Base-by-base conservation (phyloP, 2,113 vertebrate genomes). In the Bufo bufo region DNA sequence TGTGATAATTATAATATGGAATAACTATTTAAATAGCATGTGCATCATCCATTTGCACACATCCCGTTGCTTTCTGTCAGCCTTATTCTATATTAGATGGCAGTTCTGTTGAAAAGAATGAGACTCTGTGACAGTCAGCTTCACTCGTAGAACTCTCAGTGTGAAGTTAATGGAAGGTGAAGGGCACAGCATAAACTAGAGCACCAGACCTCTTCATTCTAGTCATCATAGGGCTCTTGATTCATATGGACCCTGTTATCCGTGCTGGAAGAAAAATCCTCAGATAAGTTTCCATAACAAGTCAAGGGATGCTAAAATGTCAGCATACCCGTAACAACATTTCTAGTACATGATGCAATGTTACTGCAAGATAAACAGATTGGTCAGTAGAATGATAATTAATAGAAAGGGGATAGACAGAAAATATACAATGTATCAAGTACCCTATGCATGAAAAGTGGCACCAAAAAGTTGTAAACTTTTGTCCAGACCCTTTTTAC, bases 101-200 rank as follows among this genome's bases (percentile, higher is more conserved):
- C 20, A 19, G 72, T 50, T 49, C 72, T 17, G 50, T 20, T 75
- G 17, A 50, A 50, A 50, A 47, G 8, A 19, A 75, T 75, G 72
- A 19, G 3, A 20, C 45, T 75, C 72, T 50, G 10, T 75, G 16
- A 75, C 17, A 75, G 72, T 50, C 47, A 75, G 43, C 16, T 74
- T 74, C 16, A 75, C 72, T 50, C 9, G 3, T 47, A 50, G 72
- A 50, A 1, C 8, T 50, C 72, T 75, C 72, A 75, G 72, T 50
- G 72, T 49, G 72, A 75, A 75, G 16, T 47, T 75, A 75, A 75
- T 75, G 16, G 72, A 75, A 50, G 72, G 72, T 75, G 72, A 75
- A 75, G 72, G 72, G 45, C 72, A 75, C 17, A 75, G 45, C 45
- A 11, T 75, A 45, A 20, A 3, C 72, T 50, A 75, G 47, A 50